Percentiles rank a stretch among this genome's conserved stretches.
These are phyloP conservation scores for Dipodomys ordii DNA, from an alignment of 2,113 vertebrate genomes.

Conservation along the genomic window DNA sequence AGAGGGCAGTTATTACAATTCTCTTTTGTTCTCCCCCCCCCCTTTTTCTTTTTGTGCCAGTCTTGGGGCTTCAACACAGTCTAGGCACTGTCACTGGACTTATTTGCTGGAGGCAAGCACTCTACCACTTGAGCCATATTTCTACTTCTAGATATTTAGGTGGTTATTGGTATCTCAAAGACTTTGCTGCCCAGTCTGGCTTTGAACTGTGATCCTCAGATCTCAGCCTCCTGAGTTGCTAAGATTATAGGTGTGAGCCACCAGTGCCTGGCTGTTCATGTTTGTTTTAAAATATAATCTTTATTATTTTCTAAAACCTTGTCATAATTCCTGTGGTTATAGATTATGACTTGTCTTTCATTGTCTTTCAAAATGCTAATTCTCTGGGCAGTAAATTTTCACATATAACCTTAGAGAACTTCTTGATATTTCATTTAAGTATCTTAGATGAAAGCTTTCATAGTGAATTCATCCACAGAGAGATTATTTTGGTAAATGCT, in stretches of 20 bases:
- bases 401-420: neutral
- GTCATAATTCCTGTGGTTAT: neutral
- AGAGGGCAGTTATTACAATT: no score
- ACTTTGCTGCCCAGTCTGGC: no score
- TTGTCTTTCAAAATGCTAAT: neutral
- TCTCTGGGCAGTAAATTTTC: neutral
- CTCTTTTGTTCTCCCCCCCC: neutral
- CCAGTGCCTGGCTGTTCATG: neutral
- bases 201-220: no score
- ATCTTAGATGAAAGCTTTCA: neutral
- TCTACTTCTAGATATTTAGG: no score
- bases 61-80: no score
- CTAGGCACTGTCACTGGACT: no score
- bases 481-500: constrained; percentile 20
- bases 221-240: no score
- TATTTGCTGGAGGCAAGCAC: no score
- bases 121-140: no score
- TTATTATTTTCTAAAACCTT: neutral
- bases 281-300: constrained; percentile 45
- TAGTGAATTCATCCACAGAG: neutral
- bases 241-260: no score
- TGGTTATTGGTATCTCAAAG: no score
- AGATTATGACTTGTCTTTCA: neutral
- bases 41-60: no score
- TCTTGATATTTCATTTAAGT: neutral